Evolutionary conservation across 2,113 vertebrate genomes (phyloP).

Genomic region (Hydrochoerus hydrochaeris): DNA sequence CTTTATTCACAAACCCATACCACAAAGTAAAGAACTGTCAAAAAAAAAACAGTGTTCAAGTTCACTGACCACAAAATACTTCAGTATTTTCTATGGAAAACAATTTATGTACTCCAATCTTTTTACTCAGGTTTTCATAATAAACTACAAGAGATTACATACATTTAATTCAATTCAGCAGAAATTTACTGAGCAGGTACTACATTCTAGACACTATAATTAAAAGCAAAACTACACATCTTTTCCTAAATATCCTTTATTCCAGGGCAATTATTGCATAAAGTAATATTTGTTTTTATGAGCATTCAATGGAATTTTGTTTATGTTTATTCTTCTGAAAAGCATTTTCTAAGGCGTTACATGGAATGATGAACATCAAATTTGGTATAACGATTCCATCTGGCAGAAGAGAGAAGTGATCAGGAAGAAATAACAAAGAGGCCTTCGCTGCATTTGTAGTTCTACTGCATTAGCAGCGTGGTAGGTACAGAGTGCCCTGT

Average conservation of each 20-base stretch:
- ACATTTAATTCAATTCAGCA: background rate
- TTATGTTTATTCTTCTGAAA: background rate
- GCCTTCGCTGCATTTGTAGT: background rate
- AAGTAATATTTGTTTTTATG: slow-evolving; percentile 18
- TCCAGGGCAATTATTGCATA: background rate
- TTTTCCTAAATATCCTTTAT: background rate
- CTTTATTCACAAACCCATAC: slow-evolving; percentile 1
- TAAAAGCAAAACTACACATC: slow-evolving; percentile 16
- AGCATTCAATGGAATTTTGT: background rate
- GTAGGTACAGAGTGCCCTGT: background rate
- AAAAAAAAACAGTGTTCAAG: slow-evolving; percentile 39
- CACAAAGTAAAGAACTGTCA: slow-evolving; percentile 19
- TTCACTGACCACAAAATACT: slow-evolving; percentile 37
- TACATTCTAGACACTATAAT: background rate
- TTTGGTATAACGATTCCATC: background rate
- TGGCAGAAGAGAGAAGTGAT: background rate
- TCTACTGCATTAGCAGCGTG: background rate
- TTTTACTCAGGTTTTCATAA: slow-evolving; percentile 37
- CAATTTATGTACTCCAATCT: background rate
- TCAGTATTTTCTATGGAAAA: slow-evolving; percentile 37
- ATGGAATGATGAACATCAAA: background rate
- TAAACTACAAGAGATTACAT: background rate
- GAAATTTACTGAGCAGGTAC: slow-evolving; percentile 46
- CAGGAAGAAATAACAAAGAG: background rate
- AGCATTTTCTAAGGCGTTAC: background rate